Percentiles rank a stretch among this genome's conserved stretches.
phyloP scores from a whole-genome alignment of 2,797 vertebrate species.

The Gila robusta region DNA sequence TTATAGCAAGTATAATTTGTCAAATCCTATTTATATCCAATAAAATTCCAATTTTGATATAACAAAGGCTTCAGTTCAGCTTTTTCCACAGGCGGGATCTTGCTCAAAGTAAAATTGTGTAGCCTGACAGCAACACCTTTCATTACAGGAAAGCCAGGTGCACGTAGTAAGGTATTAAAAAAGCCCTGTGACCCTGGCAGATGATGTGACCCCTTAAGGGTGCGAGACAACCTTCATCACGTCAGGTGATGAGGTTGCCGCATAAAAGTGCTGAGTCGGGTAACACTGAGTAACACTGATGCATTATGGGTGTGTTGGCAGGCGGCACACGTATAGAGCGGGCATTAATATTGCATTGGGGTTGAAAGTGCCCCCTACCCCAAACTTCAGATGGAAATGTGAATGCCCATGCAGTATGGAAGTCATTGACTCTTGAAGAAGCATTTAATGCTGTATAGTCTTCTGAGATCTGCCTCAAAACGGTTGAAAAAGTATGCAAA shows the following conservation, averaged over 20 bases:
- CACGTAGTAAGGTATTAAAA: conserved; percentile 28
- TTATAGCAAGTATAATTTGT: background rate
- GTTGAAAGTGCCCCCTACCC: conserved; percentile 24
- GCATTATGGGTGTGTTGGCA: conserved; percentile 20
- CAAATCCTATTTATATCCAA: conserved; percentile 37
- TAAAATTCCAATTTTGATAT: conserved; percentile 48
- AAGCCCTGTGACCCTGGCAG: conserved; percentile 18
- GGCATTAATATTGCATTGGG: conserved; percentile 41
- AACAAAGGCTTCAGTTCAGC: conserved; percentile 25
- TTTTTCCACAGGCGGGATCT: conserved; percentile 17
- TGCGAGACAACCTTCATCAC: conserved; percentile 30
- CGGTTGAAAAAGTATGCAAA: background rate
- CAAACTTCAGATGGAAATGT: conserved; percentile 35
- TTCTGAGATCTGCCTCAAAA: background rate
- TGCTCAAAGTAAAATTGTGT: conserved; percentile 13
- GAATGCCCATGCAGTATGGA: conserved; percentile 3
- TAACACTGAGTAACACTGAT: background rate
- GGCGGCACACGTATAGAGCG: conserved; percentile 1
- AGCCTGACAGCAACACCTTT: conserved; percentile 23
- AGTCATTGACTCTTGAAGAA: background rate
- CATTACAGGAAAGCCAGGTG: conserved; percentile 37
- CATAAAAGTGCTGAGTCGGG: conserved; percentile 29
- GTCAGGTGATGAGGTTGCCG: conserved; percentile 23
- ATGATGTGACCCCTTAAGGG: conserved; percentile 25
- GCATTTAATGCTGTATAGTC: background rate